Conservation (phyloP, 2,888 invertebrate genomes). For the Nomada fabriciana region DNA sequence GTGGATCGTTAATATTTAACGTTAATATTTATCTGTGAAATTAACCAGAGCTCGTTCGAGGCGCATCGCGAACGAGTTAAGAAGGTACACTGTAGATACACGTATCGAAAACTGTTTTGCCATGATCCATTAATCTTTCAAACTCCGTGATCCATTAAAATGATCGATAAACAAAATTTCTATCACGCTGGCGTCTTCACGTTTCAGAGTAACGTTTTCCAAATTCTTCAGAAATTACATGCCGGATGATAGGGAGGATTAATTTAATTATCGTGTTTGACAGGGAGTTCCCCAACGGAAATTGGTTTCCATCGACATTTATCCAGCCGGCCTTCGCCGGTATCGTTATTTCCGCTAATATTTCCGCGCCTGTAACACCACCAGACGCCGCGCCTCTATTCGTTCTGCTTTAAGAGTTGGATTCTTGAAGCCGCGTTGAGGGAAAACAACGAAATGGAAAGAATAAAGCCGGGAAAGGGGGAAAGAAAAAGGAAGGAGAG, state of each 20-base stretch:
- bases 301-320: slow-evolving; percentile 43
- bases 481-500: not conserved
- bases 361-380: slow-evolving; percentile 41
- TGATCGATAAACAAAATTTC: too few species aligned
- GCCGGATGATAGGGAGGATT: slow-evolving; percentile 4
- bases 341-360: slow-evolving; percentile 45
- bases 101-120: not conserved
- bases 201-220: not conserved
- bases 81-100: not conserved
- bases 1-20: not conserved
- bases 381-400: slow-evolving; percentile 14
- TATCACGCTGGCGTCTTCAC: not conserved
- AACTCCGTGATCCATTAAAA: too few species aligned
- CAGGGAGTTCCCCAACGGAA: slow-evolving; percentile 24
- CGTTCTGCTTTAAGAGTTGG: slow-evolving; percentile 37
- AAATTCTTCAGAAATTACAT: not conserved
- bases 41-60: not conserved
- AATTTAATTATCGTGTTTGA: slow-evolving; percentile 26
- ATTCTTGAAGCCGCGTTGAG: not conserved
- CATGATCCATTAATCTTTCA: too few species aligned
- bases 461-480: too few species aligned
- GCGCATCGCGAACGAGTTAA: not conserved
- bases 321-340: slow-evolving; percentile 25
- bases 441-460: not conserved
- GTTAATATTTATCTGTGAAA: not conserved